Evolutionary conservation across 2,797 vertebrate species (phyloP), one percentile per base, ranked within the genome.

Genomic region (Numenius phaeopus): DNA sequence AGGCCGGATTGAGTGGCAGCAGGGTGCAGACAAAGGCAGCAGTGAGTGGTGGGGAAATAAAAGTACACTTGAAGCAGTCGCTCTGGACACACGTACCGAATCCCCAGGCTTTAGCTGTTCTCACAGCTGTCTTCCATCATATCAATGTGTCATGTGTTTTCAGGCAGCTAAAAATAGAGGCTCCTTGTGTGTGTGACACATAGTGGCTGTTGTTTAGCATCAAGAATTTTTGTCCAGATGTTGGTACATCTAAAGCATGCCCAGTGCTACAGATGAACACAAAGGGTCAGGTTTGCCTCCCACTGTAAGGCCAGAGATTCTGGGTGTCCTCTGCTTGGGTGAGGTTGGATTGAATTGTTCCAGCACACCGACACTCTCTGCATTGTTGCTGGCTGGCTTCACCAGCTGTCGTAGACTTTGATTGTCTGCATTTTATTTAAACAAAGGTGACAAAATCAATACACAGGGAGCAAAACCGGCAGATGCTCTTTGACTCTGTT

Each of bases 211-310:
- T 85, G 42, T 64, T 87, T 9, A 72, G 37, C 44, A 57, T 70
- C 29, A 40, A 44, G n/a, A 77, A 54, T 89, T 96, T 95, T 95
- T 71, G n/a, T 44, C 40, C 80, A 87, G 77, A 76, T 91, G 70
- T 40, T 82, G 55, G 71, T 40, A 29, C 5, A 8, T 61, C 9
- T 47, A n/a, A 85, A 92, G 55, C 29, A 17, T 16, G 8, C 18
- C 11, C 21, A 18, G 39, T n/a, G 30, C 34, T 79, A 16, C 62
- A 40, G 37, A 66, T 81, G 42, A 73, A 62, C 15, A 37, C 6
- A 26, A 40, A 64, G 19, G 27, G 42, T 50, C 50, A 49, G 26
- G 44, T 72, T 83, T 90, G 49, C 49, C n/a, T 87, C 29, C 26
- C 17, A 19, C 21, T 7, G 9, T 67, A 70, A 86, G 57, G n/a